A percentile compares a stretch with the other conserved stretches of the same genome.
Evolutionary conservation across 2,888 invertebrate species (phyloP).

Genomic region (Icerya purchasi): DNA sequence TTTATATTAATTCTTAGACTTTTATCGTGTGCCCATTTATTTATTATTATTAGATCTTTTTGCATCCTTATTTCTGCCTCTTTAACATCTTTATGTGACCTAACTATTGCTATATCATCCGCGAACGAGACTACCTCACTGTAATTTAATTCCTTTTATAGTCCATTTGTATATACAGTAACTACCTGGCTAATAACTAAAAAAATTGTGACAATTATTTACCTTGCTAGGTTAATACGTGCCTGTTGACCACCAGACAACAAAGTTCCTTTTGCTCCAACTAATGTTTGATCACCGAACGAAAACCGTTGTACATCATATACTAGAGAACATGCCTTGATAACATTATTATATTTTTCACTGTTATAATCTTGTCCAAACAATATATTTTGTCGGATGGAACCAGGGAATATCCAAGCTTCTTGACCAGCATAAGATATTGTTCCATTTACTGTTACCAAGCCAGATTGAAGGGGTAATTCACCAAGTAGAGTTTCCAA

Average conservation of each 20-base stretch:
- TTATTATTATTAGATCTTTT: no score
- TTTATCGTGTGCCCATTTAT: no score
- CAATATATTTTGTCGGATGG: constrained; percentile 47
- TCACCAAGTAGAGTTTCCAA: constrained; percentile 36
- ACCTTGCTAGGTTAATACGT: constrained; percentile 49
- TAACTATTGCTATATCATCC: no score
- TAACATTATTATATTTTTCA: constrained; percentile 33
- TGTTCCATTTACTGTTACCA: constrained; percentile 30
- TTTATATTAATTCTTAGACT: no score
- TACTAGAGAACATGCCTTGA: constrained; percentile 35
- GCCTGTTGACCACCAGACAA: constrained; percentile 69
- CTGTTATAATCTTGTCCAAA: constrained; percentile 42
- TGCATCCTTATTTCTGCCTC: no score
- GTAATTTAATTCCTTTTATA: no score
- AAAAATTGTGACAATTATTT: no score
- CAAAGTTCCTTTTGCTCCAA: constrained; percentile 60
- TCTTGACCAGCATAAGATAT: constrained; percentile 42
- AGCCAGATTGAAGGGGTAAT: constrained; percentile 31
- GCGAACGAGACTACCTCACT: no score
- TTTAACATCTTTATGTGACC: no score
- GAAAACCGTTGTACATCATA: constrained; percentile 53
- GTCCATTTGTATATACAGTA: no score
- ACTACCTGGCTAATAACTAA: no score
- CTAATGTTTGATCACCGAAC: constrained; percentile 50
- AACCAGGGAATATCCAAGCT: constrained; percentile 42